Base-by-base conservation (phyloP, 2,113 vertebrate species). In the Hippocampus mohnikei region DNA sequence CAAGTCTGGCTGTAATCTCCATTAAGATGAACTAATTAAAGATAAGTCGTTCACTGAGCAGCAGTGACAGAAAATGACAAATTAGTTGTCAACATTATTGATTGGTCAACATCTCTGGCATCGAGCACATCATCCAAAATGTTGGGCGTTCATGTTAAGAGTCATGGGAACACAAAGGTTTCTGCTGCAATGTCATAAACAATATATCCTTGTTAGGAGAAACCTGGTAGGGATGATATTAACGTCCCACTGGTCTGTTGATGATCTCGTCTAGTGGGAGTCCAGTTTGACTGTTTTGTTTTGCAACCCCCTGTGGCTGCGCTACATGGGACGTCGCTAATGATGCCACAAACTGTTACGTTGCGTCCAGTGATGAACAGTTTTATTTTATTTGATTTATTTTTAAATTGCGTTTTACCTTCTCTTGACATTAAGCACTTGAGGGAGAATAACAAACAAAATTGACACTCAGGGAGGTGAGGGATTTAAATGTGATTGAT, bases 21-120 rank as follows among this genome's bases (percentile, higher is more conserved):
- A 46, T 56, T 62, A 56, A 59, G 61, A 74, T 37, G n/a, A n/a
- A n/a, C n/a, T n/a, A n/a, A n/a, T n/a, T n/a, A n/a, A 56, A 59
- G 61, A 74, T 37, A 74, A 71, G 66, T 70, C 66, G 58, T 61
- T 62, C 6, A 5, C 1, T 3, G 2, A 2, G 66, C 83, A 76
- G 72, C 83, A 76, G 72, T 90, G 88, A 85, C 84, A 90, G 84
- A 85, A 89, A 70, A 72, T 91, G 92, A 86, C 82, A 88, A 89
- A 91, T 87, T 79, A 82, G 78, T 90, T 93, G 92, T 94, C 89
- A 90, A 73, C 76, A 72, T 87, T 92, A 92, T 79, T 77, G 78
- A 94, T 94, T 94, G 85, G 58, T 64, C 58, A 69, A 25, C 71
- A 75, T 78, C 83, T 90, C 82, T 79, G 42, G 85, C 92, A 89